Evolutionary conservation across 2,888 invertebrate genomes (phyloP), one percentile per base, ranked within the genome.

Genomic region (Congeria kusceri): DNA sequence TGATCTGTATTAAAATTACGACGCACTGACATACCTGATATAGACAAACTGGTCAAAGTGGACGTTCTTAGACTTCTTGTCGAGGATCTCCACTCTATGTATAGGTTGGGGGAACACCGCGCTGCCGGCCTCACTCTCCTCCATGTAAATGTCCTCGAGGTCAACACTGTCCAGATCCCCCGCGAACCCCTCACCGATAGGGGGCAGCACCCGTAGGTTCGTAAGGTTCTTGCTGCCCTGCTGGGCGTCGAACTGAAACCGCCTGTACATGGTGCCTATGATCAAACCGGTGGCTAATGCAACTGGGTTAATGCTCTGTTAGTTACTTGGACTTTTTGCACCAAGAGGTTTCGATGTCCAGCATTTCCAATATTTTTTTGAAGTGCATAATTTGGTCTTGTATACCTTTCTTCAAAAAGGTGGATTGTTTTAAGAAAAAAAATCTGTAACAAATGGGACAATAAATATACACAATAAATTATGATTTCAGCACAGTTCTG

Each of bases 11-110:
- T n/a, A n/a, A n/a, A n/a, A n/a, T n/a, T n/a, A n/a, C n/a, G n/a
- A 32, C 32, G 9, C 9, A 32, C 32, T 32, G 1, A 39, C 75
- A 49, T 79, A 83, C 82, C 82, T 76, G 27, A 83, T 72, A 53
- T 83, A 83, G 20, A 83, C 78, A 64, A 70, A 83, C 61, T 83
- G 76, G 57, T 83, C 82, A 68, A 83, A 83, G 39, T 83, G 82
- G 18, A 83, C 82, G 57, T 70, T 79, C 46, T 70, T 83, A 4
- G 76, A 76, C 44, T 63, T 72, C 32, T 77, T 79, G 57, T 76
- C 70, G 18, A 76, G 53, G 20, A 83, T 83, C 68, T 79, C 72
- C 53, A 83, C 67, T 64, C 67, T 76, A n/a, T 79, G 73, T 13
- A 83, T 76, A 4, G 77, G 77, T 27, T 61, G 61, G 0, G 59